Conservation (phyloP, 2,888 invertebrate species). For the Schrankia costaestrigalis region DNA sequence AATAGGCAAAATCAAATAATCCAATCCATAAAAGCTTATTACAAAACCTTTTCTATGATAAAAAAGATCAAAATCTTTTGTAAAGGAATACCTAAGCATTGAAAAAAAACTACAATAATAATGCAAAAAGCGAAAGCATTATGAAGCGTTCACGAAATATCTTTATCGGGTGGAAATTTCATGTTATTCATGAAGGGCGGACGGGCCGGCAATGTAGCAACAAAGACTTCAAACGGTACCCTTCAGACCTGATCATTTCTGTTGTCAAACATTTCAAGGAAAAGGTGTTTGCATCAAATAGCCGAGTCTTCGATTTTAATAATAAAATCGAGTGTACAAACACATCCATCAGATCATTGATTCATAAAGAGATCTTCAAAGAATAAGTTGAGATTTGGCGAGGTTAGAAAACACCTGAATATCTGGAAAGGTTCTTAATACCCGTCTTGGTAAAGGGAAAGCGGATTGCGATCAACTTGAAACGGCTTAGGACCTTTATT, state of each 20-base stretch:
- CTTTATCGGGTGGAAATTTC: slow-evolving; percentile 23
- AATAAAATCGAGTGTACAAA: slow-evolving; percentile 1
- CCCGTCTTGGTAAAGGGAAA: too few relatives aligned
- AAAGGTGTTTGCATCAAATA: slow-evolving; percentile 13
- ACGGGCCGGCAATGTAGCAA: slow-evolving; percentile 13
- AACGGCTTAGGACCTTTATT: too few relatives aligned
- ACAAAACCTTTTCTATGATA: not conserved
- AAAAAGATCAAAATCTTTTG: slow-evolving; percentile 1
- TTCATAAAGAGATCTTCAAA: not conserved
- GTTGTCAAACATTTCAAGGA: slow-evolving; percentile 20
- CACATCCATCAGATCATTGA: not conserved
- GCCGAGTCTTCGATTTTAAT: slow-evolving; percentile 10
- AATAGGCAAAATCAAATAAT: too few relatives aligned
- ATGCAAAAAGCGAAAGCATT: slow-evolving; percentile 10
- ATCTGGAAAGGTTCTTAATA: too few relatives aligned
- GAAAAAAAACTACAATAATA: slow-evolving; percentile 3
- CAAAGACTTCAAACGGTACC: slow-evolving; percentile 25
- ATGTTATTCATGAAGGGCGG: slow-evolving; percentile 13
- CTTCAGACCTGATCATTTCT: slow-evolving; percentile 17
- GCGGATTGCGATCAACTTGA: too few relatives aligned
- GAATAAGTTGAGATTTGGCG: not conserved
- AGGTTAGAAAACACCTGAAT: too few relatives aligned
- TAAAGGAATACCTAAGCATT: slow-evolving; percentile 1
- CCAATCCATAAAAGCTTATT: not conserved
- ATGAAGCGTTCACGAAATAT: slow-evolving; percentile 16